phyloP scores from a whole-genome alignment of 2,113 vertebrate species.

The Meles meles region DNA sequence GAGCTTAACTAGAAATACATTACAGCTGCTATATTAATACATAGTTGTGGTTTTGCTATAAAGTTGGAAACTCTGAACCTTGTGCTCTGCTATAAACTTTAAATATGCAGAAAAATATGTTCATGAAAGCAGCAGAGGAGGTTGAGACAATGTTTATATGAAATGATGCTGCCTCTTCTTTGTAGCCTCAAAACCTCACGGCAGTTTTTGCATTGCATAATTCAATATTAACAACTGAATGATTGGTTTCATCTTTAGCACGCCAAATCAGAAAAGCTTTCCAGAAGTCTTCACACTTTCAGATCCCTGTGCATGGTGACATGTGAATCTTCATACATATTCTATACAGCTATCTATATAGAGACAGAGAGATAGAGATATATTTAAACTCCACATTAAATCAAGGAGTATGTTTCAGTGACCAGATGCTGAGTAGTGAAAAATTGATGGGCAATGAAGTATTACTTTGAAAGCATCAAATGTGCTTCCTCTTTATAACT shows the following conservation, averaged over 20 bases:
- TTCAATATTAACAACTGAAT: slow-evolving; percentile 38
- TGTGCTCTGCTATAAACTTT: slow-evolving; percentile 70
- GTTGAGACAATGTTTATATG: slow-evolving; percentile 71
- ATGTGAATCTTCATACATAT: neutral
- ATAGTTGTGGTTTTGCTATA: slow-evolving; percentile 78
- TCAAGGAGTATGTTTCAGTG: neutral
- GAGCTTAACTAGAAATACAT: slow-evolving; percentile 80
- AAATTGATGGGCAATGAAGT: neutral
- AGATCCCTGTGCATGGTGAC: too few species aligned
- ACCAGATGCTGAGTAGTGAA: neutral
- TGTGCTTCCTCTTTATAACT: neutral
- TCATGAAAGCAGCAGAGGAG: slow-evolving; percentile 48
- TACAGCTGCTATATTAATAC: slow-evolving; percentile 77
- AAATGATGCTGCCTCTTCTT: slow-evolving; percentile 54
- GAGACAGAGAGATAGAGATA: neutral
- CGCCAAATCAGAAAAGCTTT: neutral
- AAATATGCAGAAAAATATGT: slow-evolving; percentile 72
- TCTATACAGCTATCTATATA: neutral
- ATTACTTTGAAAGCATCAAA: neutral
- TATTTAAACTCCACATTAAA: neutral
- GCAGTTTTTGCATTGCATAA: slow-evolving; percentile 32
- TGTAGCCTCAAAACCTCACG: slow-evolving; percentile 39
- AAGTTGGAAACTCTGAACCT: slow-evolving; percentile 72
- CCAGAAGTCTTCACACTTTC: neutral
- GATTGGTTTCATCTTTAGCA: slow-evolving; percentile 23